Conservation (phyloP, 2,113 vertebrate genomes). For the Eira barbara region DNA sequence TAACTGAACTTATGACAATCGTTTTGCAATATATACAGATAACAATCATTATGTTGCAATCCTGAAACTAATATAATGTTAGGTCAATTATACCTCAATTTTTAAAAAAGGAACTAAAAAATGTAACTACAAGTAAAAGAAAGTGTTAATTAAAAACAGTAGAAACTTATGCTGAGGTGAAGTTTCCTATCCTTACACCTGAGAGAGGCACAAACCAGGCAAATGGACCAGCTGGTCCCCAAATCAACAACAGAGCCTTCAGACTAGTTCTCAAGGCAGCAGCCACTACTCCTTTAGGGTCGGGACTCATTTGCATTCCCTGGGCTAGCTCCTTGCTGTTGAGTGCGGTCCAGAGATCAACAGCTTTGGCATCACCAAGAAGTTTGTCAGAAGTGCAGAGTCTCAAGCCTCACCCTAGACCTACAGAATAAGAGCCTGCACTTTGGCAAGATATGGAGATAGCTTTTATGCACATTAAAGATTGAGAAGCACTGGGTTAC, state of each 20-base stretch:
- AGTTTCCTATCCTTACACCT: background rate
- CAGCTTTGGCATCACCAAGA: background rate
- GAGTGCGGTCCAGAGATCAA: background rate
- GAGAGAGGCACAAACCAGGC: background rate
- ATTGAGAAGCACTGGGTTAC: background rate
- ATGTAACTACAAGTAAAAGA: background rate
- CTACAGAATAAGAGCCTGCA: background rate
- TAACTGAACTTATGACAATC: background rate
- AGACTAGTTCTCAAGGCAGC: background rate
- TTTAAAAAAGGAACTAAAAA: background rate
- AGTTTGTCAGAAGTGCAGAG: background rate
- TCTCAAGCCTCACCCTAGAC: background rate
- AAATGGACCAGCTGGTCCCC: background rate
- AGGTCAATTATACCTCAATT: background rate
- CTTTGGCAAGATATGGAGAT: background rate
- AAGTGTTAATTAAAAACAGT: background rate
- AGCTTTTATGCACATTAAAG: background rate
- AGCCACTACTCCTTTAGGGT: background rate
- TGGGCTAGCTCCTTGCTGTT: background rate
- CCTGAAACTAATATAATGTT: background rate
- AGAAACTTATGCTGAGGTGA: background rate
- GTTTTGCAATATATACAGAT: background rate
- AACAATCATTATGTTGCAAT: background rate
- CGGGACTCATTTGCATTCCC: background rate
- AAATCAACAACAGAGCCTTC: background rate